Evolutionary conservation across 2,797 vertebrate genomes (phyloP).

Genomic region (Morus bassanus): DNA sequence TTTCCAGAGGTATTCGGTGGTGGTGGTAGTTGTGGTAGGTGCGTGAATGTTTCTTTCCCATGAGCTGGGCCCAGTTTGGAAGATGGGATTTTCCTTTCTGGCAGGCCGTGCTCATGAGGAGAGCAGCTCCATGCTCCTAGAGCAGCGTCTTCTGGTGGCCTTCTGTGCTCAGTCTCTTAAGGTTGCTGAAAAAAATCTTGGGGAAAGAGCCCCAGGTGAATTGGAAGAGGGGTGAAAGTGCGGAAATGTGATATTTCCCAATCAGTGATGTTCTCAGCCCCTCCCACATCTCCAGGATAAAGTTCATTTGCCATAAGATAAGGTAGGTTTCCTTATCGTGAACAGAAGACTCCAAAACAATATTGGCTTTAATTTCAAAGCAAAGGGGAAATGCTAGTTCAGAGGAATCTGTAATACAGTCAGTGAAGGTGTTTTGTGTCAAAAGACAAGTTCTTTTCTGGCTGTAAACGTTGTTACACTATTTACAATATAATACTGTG

Average conservation of each 20-base stretch:
- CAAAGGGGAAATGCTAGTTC: background rate
- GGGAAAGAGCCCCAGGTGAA: conserved; percentile 12
- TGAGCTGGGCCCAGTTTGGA: background rate
- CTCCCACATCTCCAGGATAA: conserved; percentile 10
- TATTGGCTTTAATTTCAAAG: conserved; percentile 23
- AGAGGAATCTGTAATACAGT: background rate
- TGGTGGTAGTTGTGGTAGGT: background rate
- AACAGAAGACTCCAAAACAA: background rate
- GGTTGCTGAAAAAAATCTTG: background rate
- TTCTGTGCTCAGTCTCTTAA: background rate
- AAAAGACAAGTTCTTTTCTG: background rate
- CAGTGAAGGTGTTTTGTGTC: background rate
- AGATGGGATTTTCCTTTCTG: background rate
- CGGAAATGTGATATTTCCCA: background rate
- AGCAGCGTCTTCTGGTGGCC: background rate
- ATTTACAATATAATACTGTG: background rate
- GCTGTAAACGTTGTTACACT: conserved; percentile 13
- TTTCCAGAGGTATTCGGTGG: background rate
- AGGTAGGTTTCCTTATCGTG: background rate
- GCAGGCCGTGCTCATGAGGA: background rate
- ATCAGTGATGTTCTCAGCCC: background rate
- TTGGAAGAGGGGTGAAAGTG: background rate
- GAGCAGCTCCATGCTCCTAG: background rate
- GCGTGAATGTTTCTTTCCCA: background rate
- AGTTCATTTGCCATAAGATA: background rate